Conservation (phyloP, 2,888 invertebrate genomes). For the Mamestra brassicae region DNA sequence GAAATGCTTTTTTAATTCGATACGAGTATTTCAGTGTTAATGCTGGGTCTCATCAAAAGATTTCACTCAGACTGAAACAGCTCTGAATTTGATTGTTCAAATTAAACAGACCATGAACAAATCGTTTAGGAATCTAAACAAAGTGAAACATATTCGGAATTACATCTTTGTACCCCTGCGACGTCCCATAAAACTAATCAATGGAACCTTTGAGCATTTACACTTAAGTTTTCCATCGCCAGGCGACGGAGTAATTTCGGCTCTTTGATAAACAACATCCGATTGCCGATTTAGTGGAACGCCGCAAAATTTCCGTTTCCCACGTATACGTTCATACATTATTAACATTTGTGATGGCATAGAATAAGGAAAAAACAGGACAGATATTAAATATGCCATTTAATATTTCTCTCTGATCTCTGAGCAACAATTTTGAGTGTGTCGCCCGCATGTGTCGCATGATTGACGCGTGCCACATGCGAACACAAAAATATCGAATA, state of each 20-base stretch:
- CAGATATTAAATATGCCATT: conserved; percentile 75
- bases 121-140: conserved; percentile 21
- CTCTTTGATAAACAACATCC: conserved; percentile 56
- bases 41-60: conserved; percentile 1
- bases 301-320: conserved; percentile 46
- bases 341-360: conserved; percentile 56
- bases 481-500: conserved; percentile 77
- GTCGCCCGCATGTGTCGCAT: conserved; percentile 82
- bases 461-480: conserved; percentile 81
- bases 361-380: conserved; percentile 62
- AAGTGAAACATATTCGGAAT: conserved; percentile 34
- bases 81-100: conserved; percentile 10
- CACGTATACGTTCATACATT: conserved; percentile 39
- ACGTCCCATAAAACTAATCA: conserved; percentile 54
- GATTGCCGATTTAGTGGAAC: conserved; percentile 50
- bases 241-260: conserved; percentile 41
- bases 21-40: neutral
- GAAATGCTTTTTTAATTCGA: too few relatives aligned
- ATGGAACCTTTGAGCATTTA: conserved; percentile 35
- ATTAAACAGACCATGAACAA: conserved; percentile 30
- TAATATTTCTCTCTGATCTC: conserved; percentile 80
- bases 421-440: conserved; percentile 81
- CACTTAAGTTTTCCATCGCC: conserved; percentile 29
- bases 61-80: neutral
- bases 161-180: conserved; percentile 18